Evolutionary conservation across 2,113 vertebrate species (phyloP).

Genomic region (Elachura formosa): DNA sequence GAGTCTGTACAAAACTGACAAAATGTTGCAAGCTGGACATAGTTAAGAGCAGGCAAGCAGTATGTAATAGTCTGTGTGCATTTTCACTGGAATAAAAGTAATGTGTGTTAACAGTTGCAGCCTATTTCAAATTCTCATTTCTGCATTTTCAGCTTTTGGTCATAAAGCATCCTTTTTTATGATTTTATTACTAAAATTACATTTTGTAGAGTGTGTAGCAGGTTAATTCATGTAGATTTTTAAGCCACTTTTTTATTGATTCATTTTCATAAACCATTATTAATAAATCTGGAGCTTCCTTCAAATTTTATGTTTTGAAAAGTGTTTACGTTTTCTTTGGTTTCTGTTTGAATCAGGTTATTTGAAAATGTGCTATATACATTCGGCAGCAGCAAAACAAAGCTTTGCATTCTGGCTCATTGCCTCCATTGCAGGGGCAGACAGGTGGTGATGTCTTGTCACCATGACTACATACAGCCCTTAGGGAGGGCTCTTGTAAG

Average conservation of each 20-base stretch:
- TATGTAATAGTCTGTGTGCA: neutral
- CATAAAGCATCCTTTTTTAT: neutral
- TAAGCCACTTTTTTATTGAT: neutral
- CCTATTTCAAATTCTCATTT: neutral
- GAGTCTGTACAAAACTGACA: neutral
- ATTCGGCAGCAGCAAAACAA: conserved; percentile 12
- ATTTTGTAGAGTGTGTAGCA: neutral
- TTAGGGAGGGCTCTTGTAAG: conserved; percentile 44
- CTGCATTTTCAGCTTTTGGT: neutral
- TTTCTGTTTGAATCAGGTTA: neutral
- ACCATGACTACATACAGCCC: conserved; percentile 71
- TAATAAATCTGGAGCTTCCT: neutral
- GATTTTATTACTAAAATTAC: neutral
- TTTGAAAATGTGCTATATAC: neutral
- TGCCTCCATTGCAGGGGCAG: conserved; percentile 41
- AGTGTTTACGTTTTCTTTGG: neutral
- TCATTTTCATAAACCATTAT: neutral
- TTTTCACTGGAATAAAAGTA: neutral
- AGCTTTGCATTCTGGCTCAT: conserved; percentile 13
- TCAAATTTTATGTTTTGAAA: neutral
- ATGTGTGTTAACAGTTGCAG: neutral
- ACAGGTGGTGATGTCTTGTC: conserved; percentile 66
- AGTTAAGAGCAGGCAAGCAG: neutral
- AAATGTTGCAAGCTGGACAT: neutral
- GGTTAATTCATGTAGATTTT: neutral